Evolutionary conservation across 2,888 invertebrate species (phyloP), one percentile per base, ranked within the genome.

Genomic region (Nasonia oneida): DNA sequence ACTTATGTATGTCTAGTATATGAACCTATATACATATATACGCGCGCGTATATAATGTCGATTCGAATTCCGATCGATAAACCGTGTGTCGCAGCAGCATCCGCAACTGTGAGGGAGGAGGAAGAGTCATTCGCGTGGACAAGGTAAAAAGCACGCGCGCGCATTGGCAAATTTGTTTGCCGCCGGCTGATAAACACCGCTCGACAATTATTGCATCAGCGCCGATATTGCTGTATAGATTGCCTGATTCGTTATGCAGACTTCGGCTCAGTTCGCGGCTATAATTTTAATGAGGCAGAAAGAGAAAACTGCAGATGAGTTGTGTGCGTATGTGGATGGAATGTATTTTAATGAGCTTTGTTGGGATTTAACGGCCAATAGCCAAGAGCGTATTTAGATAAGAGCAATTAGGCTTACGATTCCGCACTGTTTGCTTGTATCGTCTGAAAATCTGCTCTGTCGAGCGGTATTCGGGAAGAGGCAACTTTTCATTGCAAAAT

Each of bases 311-410:
- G 15, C 18, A 6, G 80, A 39, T 4, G 6, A 39, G 6, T 4
- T n/a, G 29, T 23, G 14, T n/a, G 12, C 33, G 14, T n/a, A 53
- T 23, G 39, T 47, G 23, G 18, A 53, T 23, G 18, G 33, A 50
- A 29, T 29, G 50, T 78, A 85, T 78, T 85, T 85, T 85, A 81
- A 85, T 85, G 73, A 85, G 85, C 81, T 85, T 78, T 85, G 85
- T 78, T 64, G 18, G 64, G n/a, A 85, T 85, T 84, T 80, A 77
- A 81, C 50, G 76, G 71, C 70, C 29, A 29, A 29, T 12, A 6
- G 23, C 0, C 53, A n/a, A 57, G 57, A 8, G 6, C 42, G 12
- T 47, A 47, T 47, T 47, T 10, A 47, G 8, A 29, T 29, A 47
- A 47, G 47, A 10, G 57, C 18, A 18, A 2, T 37, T 29, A 29